Conservation (phyloP, 2,888 invertebrate genomes). For the Melieria omissa region DNA sequence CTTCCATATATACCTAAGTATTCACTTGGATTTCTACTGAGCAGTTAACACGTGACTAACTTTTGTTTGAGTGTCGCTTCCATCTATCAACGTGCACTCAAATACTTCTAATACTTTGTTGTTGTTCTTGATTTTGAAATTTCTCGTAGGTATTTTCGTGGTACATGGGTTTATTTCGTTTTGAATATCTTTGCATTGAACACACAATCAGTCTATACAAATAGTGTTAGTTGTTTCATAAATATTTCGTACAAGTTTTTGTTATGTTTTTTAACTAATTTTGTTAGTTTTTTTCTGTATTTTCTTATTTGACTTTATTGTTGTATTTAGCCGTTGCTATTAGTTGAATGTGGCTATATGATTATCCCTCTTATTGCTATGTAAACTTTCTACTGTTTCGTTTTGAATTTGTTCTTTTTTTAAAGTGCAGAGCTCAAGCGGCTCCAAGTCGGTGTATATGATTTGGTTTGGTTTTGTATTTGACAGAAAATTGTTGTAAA, state of each 20-base stretch:
- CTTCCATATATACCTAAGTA: too few relatives aligned
- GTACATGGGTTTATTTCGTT: slow-evolving; percentile 1
- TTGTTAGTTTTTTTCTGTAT: slow-evolving; percentile 22
- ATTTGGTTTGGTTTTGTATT: too few relatives aligned
- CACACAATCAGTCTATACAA: slow-evolving; percentile 51
- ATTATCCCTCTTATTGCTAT: not conserved
- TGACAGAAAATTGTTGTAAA: too few relatives aligned
- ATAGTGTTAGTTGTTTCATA: slow-evolving; percentile 32
- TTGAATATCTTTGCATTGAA: slow-evolving; percentile 44
- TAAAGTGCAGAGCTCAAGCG: too few relatives aligned
- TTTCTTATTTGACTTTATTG: slow-evolving; percentile 31
- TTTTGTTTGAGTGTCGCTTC: too few relatives aligned
- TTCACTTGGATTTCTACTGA: too few relatives aligned
- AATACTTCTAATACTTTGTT: not conserved
- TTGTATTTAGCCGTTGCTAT: not conserved
- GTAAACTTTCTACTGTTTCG: not conserved
- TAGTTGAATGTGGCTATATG: not conserved
- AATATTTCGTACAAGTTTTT: slow-evolving; percentile 4
- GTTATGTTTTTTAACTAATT: slow-evolving; percentile 9
- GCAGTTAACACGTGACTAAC: too few relatives aligned
- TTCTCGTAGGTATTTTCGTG: not conserved
- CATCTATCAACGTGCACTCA: too few relatives aligned
- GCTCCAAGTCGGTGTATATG: too few relatives aligned
- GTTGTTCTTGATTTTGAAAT: slow-evolving; percentile 3
- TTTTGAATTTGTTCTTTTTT: too few relatives aligned